A percentile compares a stretch with the other conserved stretches of the same genome.
These are phyloP conservation scores for Melipona quadrifasciata DNA, from an alignment of 1,140 invertebrate genomes.

Conservation along the genomic window DNA sequence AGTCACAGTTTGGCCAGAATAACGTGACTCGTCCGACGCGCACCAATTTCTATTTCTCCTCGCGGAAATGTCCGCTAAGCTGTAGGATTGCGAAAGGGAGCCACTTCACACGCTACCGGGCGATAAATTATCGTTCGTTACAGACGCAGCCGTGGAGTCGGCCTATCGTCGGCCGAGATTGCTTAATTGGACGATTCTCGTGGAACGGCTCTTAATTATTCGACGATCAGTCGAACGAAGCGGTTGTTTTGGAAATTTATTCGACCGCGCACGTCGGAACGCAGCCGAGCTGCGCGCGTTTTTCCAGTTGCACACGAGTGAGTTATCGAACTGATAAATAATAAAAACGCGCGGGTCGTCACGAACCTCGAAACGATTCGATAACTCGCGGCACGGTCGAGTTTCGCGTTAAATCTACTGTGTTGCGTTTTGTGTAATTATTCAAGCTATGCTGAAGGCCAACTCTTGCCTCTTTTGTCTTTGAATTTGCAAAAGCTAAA, in stretches of 20 bases:
- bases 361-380: not conserved
- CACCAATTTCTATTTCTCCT: conserved; percentile 13
- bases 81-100: conserved; percentile 4
- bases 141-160: not conserved
- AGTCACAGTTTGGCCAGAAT: not conserved
- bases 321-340: conserved; percentile 11
- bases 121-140: conserved; percentile 29
- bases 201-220: conserved; percentile 26
- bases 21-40: conserved; percentile 1
- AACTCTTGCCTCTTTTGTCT: not conserved
- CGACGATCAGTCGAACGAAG: conserved; percentile 21
- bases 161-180: conserved; percentile 20
- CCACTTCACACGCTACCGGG: not conserved
- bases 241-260: conserved; percentile 12
- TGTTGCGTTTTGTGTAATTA: not conserved
- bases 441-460: too few species aligned
- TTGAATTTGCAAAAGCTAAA: not conserved
- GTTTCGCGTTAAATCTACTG: not conserved
- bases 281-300: not conserved
- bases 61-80: not conserved
- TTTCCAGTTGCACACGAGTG: not conserved
- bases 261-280: not conserved
- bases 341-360: not conserved
- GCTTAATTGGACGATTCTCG: conserved; percentile 24
- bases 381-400: not conserved